These are phyloP conservation scores for Poicephalus gulielmi DNA, from an alignment of 2,113 vertebrate genomes.

Conservation along the genomic window DNA sequence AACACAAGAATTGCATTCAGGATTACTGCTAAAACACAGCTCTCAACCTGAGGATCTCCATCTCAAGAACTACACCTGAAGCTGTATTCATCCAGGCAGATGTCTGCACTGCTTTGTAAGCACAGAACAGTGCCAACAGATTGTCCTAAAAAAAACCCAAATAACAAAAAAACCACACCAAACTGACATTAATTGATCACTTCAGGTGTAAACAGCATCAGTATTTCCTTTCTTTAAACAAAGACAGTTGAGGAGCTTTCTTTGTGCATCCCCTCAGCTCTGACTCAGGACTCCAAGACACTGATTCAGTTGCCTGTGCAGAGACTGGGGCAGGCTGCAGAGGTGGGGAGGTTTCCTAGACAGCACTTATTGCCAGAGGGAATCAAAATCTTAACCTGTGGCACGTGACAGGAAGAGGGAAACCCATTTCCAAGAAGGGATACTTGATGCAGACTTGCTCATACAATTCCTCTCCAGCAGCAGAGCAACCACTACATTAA, in stretches of 20 bases:
- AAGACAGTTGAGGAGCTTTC: neutral
- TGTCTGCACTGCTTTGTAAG: neutral
- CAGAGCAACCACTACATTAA: neutral
- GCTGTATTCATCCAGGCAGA: neutral
- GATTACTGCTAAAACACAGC: neutral
- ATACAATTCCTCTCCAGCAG: neutral
- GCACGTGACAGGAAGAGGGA: neutral
- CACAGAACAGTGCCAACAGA: neutral
- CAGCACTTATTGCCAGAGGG: neutral
- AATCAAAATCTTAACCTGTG: neutral
- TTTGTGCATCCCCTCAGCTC: neutral
- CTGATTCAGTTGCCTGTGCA: rapidly evolving
- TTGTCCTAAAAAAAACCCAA: neutral
- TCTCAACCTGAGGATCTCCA: neutral
- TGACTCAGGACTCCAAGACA: neutral
- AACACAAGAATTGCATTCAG: neutral
- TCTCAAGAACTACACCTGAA: rapidly evolving
- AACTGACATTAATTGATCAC: neutral
- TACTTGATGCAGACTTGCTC: neutral
- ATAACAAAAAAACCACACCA: neutral
- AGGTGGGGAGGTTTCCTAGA: neutral
- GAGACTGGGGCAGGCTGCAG: rapidly evolving
- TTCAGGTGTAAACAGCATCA: neutral
- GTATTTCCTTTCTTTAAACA: neutral
- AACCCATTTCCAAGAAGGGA: neutral